Base-by-base conservation (phyloP, 1,140 invertebrate species). In the Lepidotrigona ventralis region DNA sequence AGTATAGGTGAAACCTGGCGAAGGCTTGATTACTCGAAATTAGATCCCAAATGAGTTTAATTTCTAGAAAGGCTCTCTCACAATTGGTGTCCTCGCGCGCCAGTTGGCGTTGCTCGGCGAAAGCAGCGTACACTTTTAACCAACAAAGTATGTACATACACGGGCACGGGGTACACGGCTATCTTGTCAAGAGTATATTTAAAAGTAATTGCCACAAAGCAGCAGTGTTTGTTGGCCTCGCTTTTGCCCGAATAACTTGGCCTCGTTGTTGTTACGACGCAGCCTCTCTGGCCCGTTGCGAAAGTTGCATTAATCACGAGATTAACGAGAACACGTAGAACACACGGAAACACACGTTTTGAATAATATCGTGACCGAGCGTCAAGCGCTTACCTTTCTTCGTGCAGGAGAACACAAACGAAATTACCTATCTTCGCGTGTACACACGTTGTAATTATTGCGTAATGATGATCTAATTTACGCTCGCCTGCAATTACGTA, bases 1-100 rank as follows among this genome's bases (percentile, higher is more conserved):
- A 39, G 71, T 72, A 71, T 84, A 74, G 76, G 75, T 88, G 75
- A 88, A 88, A 85, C 73, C 75, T 77, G 80, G 81, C 73, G 77
- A 88, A 81, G 77, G 58, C 80, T 77, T 89, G 87, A 89, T 89
- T 89, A 88, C 84, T 66, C 81, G 74, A 56, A 89, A 89, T 89
- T 89, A 89, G 84, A 89, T 89, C 88, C 71, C 74, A 70, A 84
- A 86, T 78, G 86, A 89, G 87, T 84, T 89, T 89, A 89, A 89
- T 89, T 88, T 83, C 74, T 73, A 81, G 86, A 86, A 88, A 88
- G 87, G 87, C 76, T 68, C 54, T 69, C 78, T 85, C 81, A 77
- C 84, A 88, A 88, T 89, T 88, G 87, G 87, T 88, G 73, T 88
- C 79, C 78, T 80, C 76, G 86, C 64, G 33, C 68, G 73, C 76